Base-by-base conservation (phyloP, 1,140 invertebrate genomes). In the Maniola jurtina region DNA sequence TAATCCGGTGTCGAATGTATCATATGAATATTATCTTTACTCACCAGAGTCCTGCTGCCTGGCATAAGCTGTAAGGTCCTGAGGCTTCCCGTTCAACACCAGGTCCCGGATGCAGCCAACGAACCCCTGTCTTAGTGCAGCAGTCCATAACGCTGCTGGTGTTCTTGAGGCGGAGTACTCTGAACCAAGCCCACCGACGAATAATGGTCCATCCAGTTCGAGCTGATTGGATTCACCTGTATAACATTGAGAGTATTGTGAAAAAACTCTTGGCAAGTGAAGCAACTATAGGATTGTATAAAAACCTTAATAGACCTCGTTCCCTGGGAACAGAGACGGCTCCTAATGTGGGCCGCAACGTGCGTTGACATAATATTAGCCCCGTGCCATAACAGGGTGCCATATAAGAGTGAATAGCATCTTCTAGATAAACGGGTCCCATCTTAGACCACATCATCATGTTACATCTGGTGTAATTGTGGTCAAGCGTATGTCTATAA, bases 91-190 rank as follows among this genome's bases (percentile, higher is more conserved):
- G 90, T 99, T 98, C 76, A 99, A 93, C 70, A 97, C 94, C 71
- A 99, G 92, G 87, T 99, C 98, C 77, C 97, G 94, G 80, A 99
- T 93, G 86, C 98, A 99, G 4, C 98, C 99, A 1, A 99, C 97
- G 81, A 96, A 99, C 11, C 98, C 98, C 77, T 97, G 95, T 60
- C 95, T 93, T 25, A 99, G 88, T 6, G 96, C 94, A 0, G 95
- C 97, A 5, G 97, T 96, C 98, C 98, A 99, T 42, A 99, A 87
- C 35, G 96, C 96, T 3, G 96, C 93, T 4, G 98, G 97, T 34
- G 97, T 93, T 7, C 93, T 93, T 9, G 95, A 92, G 9, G 94
- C 94, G 15, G 94, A 94, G 76, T 96, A 95, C 1, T 94, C 93
- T 0, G 95, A 93, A 0, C 96, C 96, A 8, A 97, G 92, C 5